Evolutionary conservation across 2,888 invertebrate species (phyloP).

Genomic region (Cetonia aurata): DNA sequence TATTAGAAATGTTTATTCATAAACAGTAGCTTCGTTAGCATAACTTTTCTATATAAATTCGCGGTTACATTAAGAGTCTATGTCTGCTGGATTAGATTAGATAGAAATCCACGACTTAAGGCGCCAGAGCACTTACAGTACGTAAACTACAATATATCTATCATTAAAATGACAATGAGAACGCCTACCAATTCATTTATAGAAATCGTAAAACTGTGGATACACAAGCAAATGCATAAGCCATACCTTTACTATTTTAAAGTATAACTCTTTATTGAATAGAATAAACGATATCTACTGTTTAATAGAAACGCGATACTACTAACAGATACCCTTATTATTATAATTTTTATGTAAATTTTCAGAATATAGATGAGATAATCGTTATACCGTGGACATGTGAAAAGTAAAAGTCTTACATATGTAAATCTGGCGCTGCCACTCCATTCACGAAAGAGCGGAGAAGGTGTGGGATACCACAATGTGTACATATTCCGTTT

Average conservation of each 20-base stretch:
- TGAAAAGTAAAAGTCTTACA: conserved; percentile 33
- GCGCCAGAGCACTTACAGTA: no score
- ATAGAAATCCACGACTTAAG: no score
- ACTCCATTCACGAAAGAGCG: conserved; percentile 32
- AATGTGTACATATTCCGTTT: conserved; percentile 35
- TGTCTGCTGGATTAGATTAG: no score
- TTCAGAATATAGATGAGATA: conserved; percentile 23
- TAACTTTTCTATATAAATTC: no score
- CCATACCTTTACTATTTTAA: background rate
- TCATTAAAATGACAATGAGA: no score
- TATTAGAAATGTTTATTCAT: no score
- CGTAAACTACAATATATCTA: no score
- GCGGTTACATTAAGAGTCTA: no score
- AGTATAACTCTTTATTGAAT: background rate
- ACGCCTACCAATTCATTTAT: no score
- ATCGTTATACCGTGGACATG: conserved; percentile 10
- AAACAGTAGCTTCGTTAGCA: no score
- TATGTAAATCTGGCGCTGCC: conserved; percentile 23
- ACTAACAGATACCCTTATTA: conserved; percentile 17
- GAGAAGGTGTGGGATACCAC: conserved; percentile 36
- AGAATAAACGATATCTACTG: background rate
- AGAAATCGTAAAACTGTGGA: no score
- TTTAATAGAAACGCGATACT: conserved; percentile 17
- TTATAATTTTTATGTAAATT: conserved; percentile 37
- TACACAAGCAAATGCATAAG: background rate